Base-by-base conservation (phyloP, 2,113 vertebrate species). In the Polyodon spathula region DNA sequence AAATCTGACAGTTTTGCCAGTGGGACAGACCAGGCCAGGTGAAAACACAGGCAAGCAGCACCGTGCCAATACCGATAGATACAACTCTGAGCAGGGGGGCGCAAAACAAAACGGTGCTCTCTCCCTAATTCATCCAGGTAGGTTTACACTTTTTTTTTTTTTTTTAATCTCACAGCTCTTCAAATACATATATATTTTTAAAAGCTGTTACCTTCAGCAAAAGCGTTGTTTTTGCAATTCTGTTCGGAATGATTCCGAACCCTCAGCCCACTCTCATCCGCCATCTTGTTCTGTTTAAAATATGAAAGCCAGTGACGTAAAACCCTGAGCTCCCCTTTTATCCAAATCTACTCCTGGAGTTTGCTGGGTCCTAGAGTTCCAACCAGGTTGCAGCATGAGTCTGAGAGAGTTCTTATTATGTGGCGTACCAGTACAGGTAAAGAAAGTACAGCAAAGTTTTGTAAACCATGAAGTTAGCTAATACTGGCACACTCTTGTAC, bases 271-370 rank as follows among this genome's bases (percentile, higher is more conserved):
- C 89, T 84, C 82, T 87, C 85, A 75, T 88, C 92, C 92, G 93
- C 93, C 93, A 95, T 95, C 81, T 84, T 83, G 92, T 87, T 79
- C 78, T 68, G 77, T 84, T 91, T 86, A 84, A 86, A 80, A 89
- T 87, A 87, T 81, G 73, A 80, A 74, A 72, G 48, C 62, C 65
- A 70, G 67, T 88, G 86, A 90, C 86, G 85, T 90, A 84, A 88
- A 76, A 77, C 78, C 61, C 73, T 76, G 11, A 61, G 60, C 53
- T 80, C n/a, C n/a, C n/a, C n/a, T n/a, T 86, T 85, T 84, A 86
- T 86, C 75, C 68, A 73, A 73, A 67, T 67, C 65, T 63, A 67
- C 59, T 59, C 70, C 59, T 40, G 43, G 66, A 57, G 59, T 69
- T 39, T 37, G 8, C 62, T 2, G 40, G 66, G 60, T 67, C 72